These are phyloP conservation scores for Phoxinus phoxinus DNA, from an alignment of 2,113 vertebrate genomes.

Conservation along the genomic window DNA sequence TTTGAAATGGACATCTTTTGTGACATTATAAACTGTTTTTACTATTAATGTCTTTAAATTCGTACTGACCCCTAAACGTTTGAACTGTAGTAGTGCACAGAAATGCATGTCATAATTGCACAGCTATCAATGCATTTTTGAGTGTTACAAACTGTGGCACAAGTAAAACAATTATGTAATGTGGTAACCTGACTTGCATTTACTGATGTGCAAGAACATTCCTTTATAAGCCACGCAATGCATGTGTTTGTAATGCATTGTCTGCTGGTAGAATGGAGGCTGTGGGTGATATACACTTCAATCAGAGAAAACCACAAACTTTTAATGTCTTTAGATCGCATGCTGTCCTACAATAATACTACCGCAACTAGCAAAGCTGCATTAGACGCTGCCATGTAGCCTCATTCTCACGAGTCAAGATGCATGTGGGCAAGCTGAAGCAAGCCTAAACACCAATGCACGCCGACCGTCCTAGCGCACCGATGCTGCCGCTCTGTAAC, in stretches of 20 bases:
- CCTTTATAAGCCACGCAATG: not conserved
- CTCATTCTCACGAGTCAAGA: not conserved
- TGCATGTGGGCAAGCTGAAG: conserved; percentile 3
- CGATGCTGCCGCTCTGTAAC: not conserved
- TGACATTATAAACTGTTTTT: not conserved
- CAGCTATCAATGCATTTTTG: not conserved
- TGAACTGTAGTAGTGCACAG: not conserved
- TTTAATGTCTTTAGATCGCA: not conserved
- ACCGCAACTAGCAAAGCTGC: conserved; percentile 1
- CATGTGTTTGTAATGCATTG: not conserved
- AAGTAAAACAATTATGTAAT: not conserved
- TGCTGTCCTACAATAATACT: not conserved
- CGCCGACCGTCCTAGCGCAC: conserved; percentile 1
- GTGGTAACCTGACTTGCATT: not conserved
- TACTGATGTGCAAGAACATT: not conserved
- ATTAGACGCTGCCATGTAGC: not conserved
- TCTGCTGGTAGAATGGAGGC: not conserved
- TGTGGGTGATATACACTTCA: not conserved
- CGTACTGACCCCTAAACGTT: too few relatives aligned
- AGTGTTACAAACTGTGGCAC: not conserved
- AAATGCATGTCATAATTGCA: too few relatives aligned
- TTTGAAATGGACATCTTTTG: not conserved
- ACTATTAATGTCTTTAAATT: not conserved
- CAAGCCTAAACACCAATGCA: conserved; percentile 30
- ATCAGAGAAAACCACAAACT: not conserved